phyloP scores from a whole-genome alignment of 1,140 invertebrate species.

The Uloborus diversus region DNA sequence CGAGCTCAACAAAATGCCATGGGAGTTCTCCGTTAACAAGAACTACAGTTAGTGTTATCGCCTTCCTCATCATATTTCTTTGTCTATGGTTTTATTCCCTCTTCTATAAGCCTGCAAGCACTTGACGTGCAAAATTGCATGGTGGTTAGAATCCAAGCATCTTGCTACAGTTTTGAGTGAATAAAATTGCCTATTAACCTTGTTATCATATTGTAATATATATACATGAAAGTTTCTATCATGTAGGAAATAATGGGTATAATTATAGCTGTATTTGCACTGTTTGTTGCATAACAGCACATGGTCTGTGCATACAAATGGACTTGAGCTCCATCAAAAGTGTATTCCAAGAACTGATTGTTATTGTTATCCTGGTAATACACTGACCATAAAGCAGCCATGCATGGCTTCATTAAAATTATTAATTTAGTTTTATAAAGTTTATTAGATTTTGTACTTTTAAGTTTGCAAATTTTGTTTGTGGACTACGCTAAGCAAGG shows the following conservation, averaged over 20 bases:
- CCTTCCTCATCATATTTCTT: conserved; percentile 19
- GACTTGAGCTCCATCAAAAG: conserved; percentile 1
- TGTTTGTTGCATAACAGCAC: conserved; percentile 45
- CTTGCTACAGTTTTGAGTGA: conserved; percentile 41
- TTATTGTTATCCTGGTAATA: conserved; percentile 1
- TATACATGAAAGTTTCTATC: conserved; percentile 44
- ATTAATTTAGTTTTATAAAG: conserved; percentile 15
- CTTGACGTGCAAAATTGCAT: conserved; percentile 8
- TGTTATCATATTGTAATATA: conserved; percentile 43
- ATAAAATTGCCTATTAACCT: conserved; percentile 43
- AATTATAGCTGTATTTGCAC: conserved; percentile 43
- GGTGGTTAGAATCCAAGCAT: conserved; percentile 22
- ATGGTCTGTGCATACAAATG: conserved; percentile 13
- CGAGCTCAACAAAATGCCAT: conserved; percentile 80
- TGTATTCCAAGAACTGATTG: conserved; percentile 33
- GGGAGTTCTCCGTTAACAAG: conserved; percentile 57
- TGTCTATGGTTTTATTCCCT: conserved; percentile 31
- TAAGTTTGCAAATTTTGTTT: conserved; percentile 17
- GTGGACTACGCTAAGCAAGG: conserved; percentile 1
- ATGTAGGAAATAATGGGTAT: conserved; percentile 35
- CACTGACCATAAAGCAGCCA: background rate
- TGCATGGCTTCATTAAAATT: conserved; percentile 26
- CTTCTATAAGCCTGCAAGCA: conserved; percentile 20
- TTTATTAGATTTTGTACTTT: conserved; percentile 9
- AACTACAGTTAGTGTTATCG: conserved; percentile 21